These are phyloP conservation scores for Pelobates cultripes DNA, from an alignment of 2,797 vertebrate species.

Conservation along the genomic window DNA sequence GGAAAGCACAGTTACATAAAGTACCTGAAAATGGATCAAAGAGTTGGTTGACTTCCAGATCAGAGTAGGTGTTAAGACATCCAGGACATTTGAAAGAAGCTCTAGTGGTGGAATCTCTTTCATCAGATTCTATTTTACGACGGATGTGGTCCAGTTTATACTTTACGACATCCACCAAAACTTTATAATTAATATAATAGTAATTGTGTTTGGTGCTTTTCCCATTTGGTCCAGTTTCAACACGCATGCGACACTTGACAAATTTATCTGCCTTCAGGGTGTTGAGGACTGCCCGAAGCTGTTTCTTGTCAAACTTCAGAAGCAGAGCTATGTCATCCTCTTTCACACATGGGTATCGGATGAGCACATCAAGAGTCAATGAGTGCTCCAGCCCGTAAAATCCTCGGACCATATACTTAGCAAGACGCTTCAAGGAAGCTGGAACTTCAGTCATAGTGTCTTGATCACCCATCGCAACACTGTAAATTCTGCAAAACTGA, in stretches of 20 bases:
- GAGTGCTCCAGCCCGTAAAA: constrained; percentile 64
- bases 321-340: constrained; percentile 66
- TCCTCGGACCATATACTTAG: constrained; percentile 62
- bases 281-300: constrained; percentile 61
- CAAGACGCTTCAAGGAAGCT: constrained; percentile 61
- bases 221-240: constrained; percentile 57
- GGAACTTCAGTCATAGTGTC: constrained; percentile 39
- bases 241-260: constrained; percentile 61
- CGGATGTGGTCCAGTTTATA: constrained; percentile 67
- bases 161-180: constrained; percentile 68
- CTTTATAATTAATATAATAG: constrained; percentile 72
- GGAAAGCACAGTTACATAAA: too few species aligned
- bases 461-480: constrained; percentile 59
- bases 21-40: constrained; percentile 67
- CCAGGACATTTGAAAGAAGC: constrained; percentile 67
- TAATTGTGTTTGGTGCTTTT: constrained; percentile 66
- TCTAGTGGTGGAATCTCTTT: constrained; percentile 62
- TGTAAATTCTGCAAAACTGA: too few species aligned
- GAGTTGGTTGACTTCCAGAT: constrained; percentile 69
- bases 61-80: constrained; percentile 64
- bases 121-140: constrained; percentile 66
- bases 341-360: constrained; percentile 64
- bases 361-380: constrained; percentile 62
- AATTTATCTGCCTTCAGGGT: constrained; percentile 63
- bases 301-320: constrained; percentile 66